Conservation (phyloP, 2,113 vertebrate genomes). For the Gymnogyps californianus region DNA sequence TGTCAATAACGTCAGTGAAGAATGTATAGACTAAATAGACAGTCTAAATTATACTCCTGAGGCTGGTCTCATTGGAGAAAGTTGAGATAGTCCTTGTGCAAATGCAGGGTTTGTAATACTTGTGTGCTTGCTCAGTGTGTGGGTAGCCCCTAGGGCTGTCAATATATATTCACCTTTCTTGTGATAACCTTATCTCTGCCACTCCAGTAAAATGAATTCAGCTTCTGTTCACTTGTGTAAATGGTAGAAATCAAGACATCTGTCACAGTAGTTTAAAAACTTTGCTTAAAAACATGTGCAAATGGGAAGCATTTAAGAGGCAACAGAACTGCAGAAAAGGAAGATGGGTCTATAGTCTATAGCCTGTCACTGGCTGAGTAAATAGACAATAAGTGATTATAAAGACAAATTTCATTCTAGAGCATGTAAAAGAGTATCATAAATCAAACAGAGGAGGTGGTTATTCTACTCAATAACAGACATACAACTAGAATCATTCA, state of each 20-base stretch:
- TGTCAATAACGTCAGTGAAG: neutral
- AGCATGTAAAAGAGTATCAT: neutral
- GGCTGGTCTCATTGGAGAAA: neutral
- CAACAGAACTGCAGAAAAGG: neutral
- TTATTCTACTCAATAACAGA: neutral
- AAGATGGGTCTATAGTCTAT: neutral
- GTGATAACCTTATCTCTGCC: neutral
- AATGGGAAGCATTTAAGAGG: neutral
- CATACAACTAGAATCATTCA: neutral
- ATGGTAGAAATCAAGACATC: neutral
- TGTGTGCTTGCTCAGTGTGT: neutral
- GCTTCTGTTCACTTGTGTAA: neutral
- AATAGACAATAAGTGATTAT: neutral
- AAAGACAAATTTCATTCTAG: neutral
- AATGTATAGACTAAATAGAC: neutral
- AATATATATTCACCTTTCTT: neutral
- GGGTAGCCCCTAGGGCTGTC: neutral
- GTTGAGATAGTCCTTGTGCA: neutral
- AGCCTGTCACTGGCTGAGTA: neutral
- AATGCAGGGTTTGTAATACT: neutral
- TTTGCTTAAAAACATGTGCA: neutral
- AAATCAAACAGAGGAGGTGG: neutral
- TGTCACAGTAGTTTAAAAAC: neutral
- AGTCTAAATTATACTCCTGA: neutral
- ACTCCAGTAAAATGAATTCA: neutral